Conservation (phyloP, 2,113 vertebrate species). For the Sinocyclocheilus rhinocerous region DNA sequence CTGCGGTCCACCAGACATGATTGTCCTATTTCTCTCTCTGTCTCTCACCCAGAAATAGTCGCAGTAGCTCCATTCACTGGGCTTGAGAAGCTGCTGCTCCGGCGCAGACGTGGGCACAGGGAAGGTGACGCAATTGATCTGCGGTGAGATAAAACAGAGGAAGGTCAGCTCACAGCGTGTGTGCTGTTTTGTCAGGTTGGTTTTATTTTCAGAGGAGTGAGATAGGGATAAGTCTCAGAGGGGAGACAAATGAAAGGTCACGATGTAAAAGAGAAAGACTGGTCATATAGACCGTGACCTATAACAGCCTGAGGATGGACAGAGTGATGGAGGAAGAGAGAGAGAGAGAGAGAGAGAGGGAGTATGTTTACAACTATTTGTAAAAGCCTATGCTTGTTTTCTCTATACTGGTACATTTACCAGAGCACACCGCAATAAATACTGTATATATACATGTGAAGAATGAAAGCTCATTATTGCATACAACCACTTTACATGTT, state of each 20-base stretch:
- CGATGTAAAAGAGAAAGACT: slow-evolving; percentile 43
- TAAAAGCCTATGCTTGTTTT: neutral
- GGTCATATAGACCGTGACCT: slow-evolving; percentile 54
- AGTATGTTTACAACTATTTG: neutral
- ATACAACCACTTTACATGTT: neutral
- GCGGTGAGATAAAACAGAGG: slow-evolving; percentile 48
- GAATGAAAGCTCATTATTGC: neutral
- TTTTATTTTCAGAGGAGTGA: slow-evolving; percentile 24
- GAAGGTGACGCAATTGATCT: slow-evolving; percentile 97
- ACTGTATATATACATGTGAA: neutral
- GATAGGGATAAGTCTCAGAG: neutral
- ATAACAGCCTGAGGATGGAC: slow-evolving; percentile 13
- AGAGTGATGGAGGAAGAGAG: slow-evolving; percentile 1
- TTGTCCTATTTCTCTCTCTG: neutral
- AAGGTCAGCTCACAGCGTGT: neutral
- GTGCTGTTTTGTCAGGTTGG: neutral
- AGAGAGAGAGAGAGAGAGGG: neutral
- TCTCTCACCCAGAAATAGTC: slow-evolving; percentile 97
- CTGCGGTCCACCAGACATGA: neutral
- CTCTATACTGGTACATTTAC: neutral
- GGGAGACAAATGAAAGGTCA: slow-evolving; percentile 59
- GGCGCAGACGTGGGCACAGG: slow-evolving; percentile 88
- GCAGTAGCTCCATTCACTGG: slow-evolving; percentile 97
- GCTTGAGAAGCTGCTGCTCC: slow-evolving; percentile 96
- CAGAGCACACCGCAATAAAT: neutral